Conservation (phyloP, 2,888 invertebrate genomes). For the Luffia ferchaultella region DNA sequence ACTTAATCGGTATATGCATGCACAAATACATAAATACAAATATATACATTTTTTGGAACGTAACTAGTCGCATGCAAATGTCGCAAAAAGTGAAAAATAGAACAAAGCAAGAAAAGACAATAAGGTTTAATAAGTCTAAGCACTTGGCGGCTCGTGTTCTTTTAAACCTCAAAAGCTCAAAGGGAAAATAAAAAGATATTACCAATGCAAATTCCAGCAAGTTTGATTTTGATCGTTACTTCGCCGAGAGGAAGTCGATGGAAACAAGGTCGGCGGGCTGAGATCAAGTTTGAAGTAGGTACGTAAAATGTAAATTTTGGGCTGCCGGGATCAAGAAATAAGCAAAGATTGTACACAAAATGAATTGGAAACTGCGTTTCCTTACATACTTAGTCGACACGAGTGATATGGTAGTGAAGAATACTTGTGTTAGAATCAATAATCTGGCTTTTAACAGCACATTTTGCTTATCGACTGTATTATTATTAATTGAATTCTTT, state of each 20-base stretch:
- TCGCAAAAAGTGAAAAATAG: background rate
- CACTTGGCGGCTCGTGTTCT: constrained; percentile 32
- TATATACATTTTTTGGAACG: too few relatives aligned
- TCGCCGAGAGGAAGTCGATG: constrained; percentile 24
- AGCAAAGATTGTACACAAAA: too few relatives aligned
- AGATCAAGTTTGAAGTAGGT: constrained; percentile 21
- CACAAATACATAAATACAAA: too few relatives aligned
- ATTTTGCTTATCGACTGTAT: too few relatives aligned
- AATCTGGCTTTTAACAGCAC: too few relatives aligned
- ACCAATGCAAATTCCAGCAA: constrained; percentile 39
- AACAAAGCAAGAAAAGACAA: background rate
- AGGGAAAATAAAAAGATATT: constrained; percentile 49
- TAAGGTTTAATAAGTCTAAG: constrained; percentile 16
- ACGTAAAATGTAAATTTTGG: constrained; percentile 24
- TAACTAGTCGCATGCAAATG: too few relatives aligned
- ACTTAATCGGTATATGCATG: too few relatives aligned
- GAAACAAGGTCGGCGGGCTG: constrained; percentile 24
- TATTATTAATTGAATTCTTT: too few relatives aligned
- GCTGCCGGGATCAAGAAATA: constrained; percentile 1
- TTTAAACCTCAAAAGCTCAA: constrained; percentile 37
- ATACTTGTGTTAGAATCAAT: too few relatives aligned
- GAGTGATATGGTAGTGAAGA: too few relatives aligned
- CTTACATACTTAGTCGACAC: too few relatives aligned
- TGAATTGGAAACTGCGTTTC: too few relatives aligned
- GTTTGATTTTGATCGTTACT: constrained; percentile 44